Conservation (phyloP, 2,888 invertebrate species). For the Orthosia gracilis region DNA sequence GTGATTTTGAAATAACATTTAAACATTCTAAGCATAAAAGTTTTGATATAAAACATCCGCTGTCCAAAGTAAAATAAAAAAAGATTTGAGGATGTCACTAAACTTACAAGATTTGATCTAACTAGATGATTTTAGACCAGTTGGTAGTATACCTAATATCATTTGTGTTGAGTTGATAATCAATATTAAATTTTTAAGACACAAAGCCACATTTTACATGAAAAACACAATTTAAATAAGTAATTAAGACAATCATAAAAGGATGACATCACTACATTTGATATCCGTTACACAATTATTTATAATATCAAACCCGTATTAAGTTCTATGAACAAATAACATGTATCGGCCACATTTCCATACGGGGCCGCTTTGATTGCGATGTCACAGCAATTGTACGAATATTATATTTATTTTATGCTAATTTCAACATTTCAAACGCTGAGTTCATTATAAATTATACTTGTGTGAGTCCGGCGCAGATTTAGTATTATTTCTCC, state of each 20-base stretch:
- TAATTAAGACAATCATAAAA: constrained; percentile 53
- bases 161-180: neutral
- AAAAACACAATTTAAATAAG: constrained; percentile 49
- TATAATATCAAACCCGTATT: constrained; percentile 61
- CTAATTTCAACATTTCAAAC: constrained; percentile 81
- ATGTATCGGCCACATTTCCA: constrained; percentile 76
- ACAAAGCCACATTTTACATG: constrained; percentile 26
- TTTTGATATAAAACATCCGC: constrained; percentile 20
- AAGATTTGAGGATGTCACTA: neutral
- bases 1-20: constrained; percentile 40
- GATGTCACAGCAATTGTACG: constrained; percentile 83
- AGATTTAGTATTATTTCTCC: constrained; percentile 67
- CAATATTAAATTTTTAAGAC: neutral
- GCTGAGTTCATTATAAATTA: constrained; percentile 71
- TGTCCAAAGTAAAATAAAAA: neutral
- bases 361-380: constrained; percentile 76
- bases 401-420: constrained; percentile 87
- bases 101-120: neutral
- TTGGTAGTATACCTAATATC: neutral
- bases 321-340: constrained; percentile 64
- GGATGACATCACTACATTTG: constrained; percentile 60
- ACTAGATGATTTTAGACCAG: neutral
- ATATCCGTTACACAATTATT: constrained; percentile 67
- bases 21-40: constrained; percentile 31
- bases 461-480: constrained; percentile 37